These are phyloP conservation scores for Pseudobourletiella spinata DNA, from an alignment of 1,140 invertebrate species.

Conservation along the genomic window DNA sequence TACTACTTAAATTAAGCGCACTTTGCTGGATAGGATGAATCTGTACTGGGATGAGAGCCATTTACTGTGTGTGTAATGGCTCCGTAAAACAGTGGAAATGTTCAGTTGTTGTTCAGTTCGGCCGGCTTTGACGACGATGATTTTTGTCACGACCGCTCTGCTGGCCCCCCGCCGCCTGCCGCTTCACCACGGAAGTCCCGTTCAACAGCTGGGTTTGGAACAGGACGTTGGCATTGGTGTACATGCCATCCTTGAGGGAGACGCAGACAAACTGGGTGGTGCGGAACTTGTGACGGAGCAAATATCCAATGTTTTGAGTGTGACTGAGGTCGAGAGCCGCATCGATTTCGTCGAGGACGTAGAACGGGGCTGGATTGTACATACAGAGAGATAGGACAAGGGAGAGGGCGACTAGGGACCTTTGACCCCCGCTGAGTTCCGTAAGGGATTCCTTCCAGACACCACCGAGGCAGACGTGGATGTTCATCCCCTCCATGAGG, in stretches of 20 bases:
- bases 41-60: too few relatives aligned
- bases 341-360: conserved; percentile 98
- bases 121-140: neutral
- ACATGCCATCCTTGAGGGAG: conserved; percentile 98
- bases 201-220: conserved; percentile 93
- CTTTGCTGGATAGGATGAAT: too few relatives aligned
- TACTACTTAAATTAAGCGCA: too few relatives aligned
- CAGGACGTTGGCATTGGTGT: conserved; percentile 97
- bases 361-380: conserved; percentile 96
- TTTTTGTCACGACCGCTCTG: too few relatives aligned
- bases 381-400: conserved; percentile 91
- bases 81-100: too few relatives aligned
- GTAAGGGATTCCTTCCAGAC: conserved; percentile 93
- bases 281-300: conserved; percentile 89
- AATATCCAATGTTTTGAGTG: conserved; percentile 96
- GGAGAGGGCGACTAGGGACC: conserved; percentile 91
- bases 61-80: too few relatives aligned
- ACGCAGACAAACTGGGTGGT: conserved; percentile 97
- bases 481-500: conserved; percentile 39
- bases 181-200: conserved; percentile 81
- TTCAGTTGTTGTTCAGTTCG: too few relatives aligned
- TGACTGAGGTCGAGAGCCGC: conserved; percentile 96
- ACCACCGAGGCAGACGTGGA: conserved; percentile 85
- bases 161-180: conserved; percentile 46
- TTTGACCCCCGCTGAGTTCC: conserved; percentile 93